Percentiles rank a stretch among this genome's conserved stretches.
Conservation (phyloP, 2,797 vertebrate genomes). For the Acrossocheilus wenchowensis region DNA sequence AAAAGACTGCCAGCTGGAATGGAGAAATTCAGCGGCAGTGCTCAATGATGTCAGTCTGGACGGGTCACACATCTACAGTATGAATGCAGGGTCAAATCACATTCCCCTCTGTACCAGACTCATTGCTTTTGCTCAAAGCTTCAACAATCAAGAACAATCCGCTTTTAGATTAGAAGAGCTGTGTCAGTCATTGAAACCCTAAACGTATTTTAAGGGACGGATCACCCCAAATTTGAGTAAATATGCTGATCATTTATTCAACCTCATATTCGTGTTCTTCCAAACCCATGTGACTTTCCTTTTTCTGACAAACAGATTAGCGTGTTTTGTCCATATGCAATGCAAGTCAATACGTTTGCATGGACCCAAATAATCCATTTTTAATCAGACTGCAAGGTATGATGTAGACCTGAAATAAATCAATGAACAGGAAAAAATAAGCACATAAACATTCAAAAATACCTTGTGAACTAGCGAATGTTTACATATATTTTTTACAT, state of each 20-base stretch:
- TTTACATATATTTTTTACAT: neutral
- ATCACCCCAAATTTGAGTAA: neutral
- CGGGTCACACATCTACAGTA: slow-evolving; percentile 48
- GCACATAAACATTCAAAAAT: neutral
- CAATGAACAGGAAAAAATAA: neutral
- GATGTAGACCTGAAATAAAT: neutral
- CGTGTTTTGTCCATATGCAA: neutral
- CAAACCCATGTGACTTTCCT: slow-evolving; percentile 17
- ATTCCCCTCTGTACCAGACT: slow-evolving; percentile 37
- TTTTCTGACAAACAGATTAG: neutral
- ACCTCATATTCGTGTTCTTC: neutral
- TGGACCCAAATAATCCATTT: neutral
- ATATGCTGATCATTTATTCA: neutral
- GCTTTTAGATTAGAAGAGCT: slow-evolving; percentile 20
- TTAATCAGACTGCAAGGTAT: neutral
- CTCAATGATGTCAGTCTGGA: slow-evolving; percentile 63
- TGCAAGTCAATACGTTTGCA: neutral
- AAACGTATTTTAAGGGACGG: neutral
- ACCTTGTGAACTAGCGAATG: neutral
- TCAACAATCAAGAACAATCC: slow-evolving; percentile 8
- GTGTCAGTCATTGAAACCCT: neutral
- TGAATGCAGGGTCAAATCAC: slow-evolving; percentile 49
- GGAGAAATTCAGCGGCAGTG: slow-evolving; percentile 67
- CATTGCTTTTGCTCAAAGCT: slow-evolving; percentile 39
- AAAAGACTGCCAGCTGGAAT: slow-evolving; percentile 72